Base-by-base conservation (phyloP, 2,113 vertebrate species). In the Patagioenas fasciata region DNA sequence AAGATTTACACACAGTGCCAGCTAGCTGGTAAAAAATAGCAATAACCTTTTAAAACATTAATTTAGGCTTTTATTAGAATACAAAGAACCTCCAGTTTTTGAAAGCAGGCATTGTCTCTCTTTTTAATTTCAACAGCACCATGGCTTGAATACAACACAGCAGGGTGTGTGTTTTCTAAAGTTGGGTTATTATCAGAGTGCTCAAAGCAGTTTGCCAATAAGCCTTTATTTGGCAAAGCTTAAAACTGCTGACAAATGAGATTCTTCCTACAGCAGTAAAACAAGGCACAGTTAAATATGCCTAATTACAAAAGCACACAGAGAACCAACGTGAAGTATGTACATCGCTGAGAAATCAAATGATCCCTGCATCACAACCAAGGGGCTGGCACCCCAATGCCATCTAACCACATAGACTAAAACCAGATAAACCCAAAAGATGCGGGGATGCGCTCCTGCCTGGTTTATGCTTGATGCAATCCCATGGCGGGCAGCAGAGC, bases 21-120 rank as follows among this genome's bases (percentile, higher is more conserved):
- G 95, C 97, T 97, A 97, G 94, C 86, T 97, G 97, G 96, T 96
- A 98, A 97, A 98, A 98, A 98, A 98, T 98, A 98, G 97, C 97
- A 98, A 97, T 97, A 98, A 98, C 98, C 97, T 98, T 98, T 98
- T 98, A 97, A 98, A 97, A 98, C 97, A 98, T 98, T 98, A 98
- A 98, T 98, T 98, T 98, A 97, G 97, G 96, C 97, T 98, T 98
- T 98, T 97, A 97, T 97, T 97, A 97, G 95, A 96, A 97, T 91
- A 98, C 97, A 98, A 98, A 98, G 97, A 96, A 94, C 95, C 96
- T 97, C 92, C 62, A 96, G 96, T 96, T 97, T 97, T 97, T 98
- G 97, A 98, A 98, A 98, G 98, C 95, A 93, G 85, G 91, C 97
- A 98, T 98, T 98, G 97, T 98, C 95, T 97, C 84, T 89, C 92